Conservation (phyloP, 2,113 vertebrate species). For the Herpetotheres cachinnans region DNA sequence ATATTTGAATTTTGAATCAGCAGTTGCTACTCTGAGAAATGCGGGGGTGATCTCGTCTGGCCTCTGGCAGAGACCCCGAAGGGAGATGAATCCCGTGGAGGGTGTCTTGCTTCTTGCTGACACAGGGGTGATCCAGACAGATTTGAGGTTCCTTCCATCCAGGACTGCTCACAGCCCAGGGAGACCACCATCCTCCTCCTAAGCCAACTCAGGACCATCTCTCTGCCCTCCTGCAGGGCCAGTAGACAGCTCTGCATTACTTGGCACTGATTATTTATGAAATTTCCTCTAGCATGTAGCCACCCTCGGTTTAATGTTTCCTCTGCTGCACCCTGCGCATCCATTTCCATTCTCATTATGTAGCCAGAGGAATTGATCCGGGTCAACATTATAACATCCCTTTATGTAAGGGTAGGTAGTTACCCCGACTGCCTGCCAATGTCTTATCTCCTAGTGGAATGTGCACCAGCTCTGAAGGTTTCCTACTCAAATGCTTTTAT, state of each 20-base stretch:
- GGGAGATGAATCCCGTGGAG: background rate
- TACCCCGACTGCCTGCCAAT: background rate
- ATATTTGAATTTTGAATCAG: background rate
- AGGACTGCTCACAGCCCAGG: background rate
- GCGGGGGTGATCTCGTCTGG: background rate
- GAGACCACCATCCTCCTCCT: background rate
- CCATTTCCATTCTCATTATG: background rate
- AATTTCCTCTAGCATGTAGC: background rate
- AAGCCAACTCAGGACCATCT: background rate
- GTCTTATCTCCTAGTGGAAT: background rate
- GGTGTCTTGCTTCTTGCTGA: background rate
- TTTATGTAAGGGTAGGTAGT: background rate
- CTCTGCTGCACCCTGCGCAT: background rate
- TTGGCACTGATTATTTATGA: background rate
- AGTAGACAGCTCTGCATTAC: background rate
- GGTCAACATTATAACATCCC: background rate
- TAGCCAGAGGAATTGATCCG: background rate
- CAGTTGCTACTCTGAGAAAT: slow-evolving; percentile 4
- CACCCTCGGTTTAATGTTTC: background rate
- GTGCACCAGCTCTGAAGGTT: background rate
- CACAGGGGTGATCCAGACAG: background rate
- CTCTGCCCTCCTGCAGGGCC: background rate
- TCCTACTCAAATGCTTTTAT: background rate
- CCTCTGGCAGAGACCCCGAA: background rate
- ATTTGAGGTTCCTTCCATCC: background rate